A percentile compares a stretch with the other conserved stretches of the same genome.
phyloP scores from a whole-genome alignment of 1,140 invertebrate genomes.

The Melitaea cinxia region DNA sequence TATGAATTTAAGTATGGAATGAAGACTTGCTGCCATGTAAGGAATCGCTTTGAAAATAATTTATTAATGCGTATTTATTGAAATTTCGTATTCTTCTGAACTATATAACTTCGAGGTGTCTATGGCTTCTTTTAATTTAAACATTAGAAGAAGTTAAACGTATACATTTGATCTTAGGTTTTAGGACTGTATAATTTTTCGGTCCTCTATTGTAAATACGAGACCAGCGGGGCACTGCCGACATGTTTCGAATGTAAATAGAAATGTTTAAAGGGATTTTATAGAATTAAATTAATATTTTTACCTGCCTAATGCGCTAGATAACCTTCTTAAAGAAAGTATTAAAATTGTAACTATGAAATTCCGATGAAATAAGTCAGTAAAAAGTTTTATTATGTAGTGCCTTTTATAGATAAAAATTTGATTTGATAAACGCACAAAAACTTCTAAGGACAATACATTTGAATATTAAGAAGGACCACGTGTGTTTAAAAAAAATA shows the following conservation, averaged over 20 bases:
- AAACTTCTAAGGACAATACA: background rate
- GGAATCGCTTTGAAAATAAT: constrained; percentile 29
- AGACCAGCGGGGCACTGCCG: constrained; percentile 65
- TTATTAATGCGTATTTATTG: constrained; percentile 27
- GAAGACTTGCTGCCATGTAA: constrained; percentile 25
- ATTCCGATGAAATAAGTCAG: background rate
- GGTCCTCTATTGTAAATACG: constrained; percentile 45
- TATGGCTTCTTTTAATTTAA: background rate
- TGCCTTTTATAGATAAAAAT: no score
- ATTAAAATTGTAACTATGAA: background rate
- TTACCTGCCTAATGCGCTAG: constrained; percentile 16
- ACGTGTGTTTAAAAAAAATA: no score
- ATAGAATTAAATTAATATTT: constrained; percentile 17
- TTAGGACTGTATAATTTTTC: constrained; percentile 7
- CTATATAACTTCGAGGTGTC: background rate
- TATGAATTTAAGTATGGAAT: constrained; percentile 8
- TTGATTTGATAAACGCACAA: background rate
- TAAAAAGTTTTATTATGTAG: no score
- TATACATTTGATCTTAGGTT: constrained; percentile 6
- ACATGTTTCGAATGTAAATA: constrained; percentile 50
- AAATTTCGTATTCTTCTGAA: constrained; percentile 9
- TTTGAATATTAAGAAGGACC: background rate
- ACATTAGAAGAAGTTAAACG: background rate
- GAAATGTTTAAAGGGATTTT: constrained; percentile 11
- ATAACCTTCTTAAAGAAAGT: background rate